Conservation (phyloP, 2,113 vertebrate species). For the Marmota monax region DNA sequence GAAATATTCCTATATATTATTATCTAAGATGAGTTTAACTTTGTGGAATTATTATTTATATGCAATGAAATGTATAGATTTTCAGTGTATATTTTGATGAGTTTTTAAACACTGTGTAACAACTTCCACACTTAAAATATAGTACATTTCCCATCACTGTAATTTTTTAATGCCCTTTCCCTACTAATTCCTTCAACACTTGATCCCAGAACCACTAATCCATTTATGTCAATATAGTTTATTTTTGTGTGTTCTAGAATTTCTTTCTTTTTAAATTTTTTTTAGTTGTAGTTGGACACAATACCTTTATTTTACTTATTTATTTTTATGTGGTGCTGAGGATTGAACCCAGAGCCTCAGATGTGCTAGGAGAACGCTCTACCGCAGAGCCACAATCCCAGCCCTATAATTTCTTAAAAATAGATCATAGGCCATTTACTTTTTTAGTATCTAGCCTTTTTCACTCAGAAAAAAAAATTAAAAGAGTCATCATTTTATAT, state of each 20-base stretch:
- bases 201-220: background rate
- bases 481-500: background rate
- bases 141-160: background rate
- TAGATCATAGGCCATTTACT: background rate
- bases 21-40: background rate
- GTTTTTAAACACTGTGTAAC: background rate
- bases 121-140: background rate
- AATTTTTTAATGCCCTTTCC: background rate
- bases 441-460: background rate
- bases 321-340: too few relatives aligned
- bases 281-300: too few relatives aligned
- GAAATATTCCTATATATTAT: background rate
- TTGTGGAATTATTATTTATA: background rate
- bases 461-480: background rate
- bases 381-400: too few relatives aligned
- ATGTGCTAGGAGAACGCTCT: too few relatives aligned
- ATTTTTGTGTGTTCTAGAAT: background rate
- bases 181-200: background rate
- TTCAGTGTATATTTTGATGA: background rate
- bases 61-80: background rate
- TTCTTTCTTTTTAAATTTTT: background rate
- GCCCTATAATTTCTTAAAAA: background rate
- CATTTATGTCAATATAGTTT: conserved; percentile 13
- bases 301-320: too few relatives aligned
- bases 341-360: too few relatives aligned